These are phyloP conservation scores for Cryptotis parvus DNA, from an alignment of 2,113 vertebrate species.

Conservation along the genomic window DNA sequence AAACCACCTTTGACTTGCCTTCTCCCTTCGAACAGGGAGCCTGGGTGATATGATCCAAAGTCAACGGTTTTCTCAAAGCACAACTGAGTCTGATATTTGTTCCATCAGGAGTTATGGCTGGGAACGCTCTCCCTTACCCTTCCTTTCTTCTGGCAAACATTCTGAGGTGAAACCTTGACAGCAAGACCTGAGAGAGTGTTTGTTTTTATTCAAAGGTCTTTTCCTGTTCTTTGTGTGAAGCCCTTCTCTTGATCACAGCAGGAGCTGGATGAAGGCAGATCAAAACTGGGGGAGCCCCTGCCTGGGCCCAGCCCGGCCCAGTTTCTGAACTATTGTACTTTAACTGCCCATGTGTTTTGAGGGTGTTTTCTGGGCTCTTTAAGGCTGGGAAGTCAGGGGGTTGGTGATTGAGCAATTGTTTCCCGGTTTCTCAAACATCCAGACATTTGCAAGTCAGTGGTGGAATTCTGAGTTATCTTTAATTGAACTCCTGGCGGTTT, in stretches of 20 bases:
- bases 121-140: slow-evolving; percentile 61
- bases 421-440: slow-evolving; percentile 58
- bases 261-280: slow-evolving; percentile 73
- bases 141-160: slow-evolving; percentile 48
- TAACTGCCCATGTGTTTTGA: background rate
- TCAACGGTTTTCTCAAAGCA: background rate
- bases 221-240: slow-evolving; percentile 74
- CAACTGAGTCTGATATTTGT: slow-evolving; percentile 25
- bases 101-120: slow-evolving; percentile 39
- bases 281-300: slow-evolving; percentile 73
- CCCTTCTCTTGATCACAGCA: slow-evolving; percentile 75
- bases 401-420: slow-evolving; percentile 29
- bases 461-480: slow-evolving; percentile 37
- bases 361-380: background rate
- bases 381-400: no score
- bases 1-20: no score
- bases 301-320: slow-evolving; percentile 60
- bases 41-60: no score
- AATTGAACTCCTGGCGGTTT: slow-evolving; percentile 67
- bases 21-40: background rate
- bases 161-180: slow-evolving; percentile 52
- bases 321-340: slow-evolving; percentile 67
- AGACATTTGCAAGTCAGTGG: slow-evolving; percentile 3
- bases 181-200: slow-evolving; percentile 54
- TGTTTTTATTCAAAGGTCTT: slow-evolving; percentile 82